Evolutionary conservation across 2,888 invertebrate genomes (phyloP).

Genomic region (Stenoptilia bipunctidactyla): DNA sequence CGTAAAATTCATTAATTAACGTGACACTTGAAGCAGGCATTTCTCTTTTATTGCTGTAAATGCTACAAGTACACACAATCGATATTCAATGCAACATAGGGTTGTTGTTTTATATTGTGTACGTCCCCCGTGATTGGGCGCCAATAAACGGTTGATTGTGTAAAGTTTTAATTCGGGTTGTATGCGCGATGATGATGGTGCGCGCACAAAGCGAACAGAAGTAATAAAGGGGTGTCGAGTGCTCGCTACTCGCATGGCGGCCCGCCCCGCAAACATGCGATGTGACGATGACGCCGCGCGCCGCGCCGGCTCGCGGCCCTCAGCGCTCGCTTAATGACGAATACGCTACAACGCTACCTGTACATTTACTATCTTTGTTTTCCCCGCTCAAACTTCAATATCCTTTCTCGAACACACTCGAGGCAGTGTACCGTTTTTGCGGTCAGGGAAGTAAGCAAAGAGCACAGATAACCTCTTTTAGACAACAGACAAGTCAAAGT

Average conservation of each 20-base stretch:
- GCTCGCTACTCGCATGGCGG: slow-evolving; percentile 32
- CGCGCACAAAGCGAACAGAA: slow-evolving; percentile 51
- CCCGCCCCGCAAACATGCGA: slow-evolving; percentile 9
- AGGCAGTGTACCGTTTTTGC: not conserved
- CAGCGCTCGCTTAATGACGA: slow-evolving; percentile 7
- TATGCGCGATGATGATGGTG: slow-evolving; percentile 48
- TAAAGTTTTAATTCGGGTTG: slow-evolving; percentile 55
- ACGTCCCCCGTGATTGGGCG: slow-evolving; percentile 30
- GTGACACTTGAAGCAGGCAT: too few species aligned
- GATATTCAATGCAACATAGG: too few species aligned
- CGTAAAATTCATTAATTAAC: too few species aligned
- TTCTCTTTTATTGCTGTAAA: too few species aligned
- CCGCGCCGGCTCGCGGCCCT: too few species aligned
- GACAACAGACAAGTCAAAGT: slow-evolving; percentile 60
- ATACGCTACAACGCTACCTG: too few species aligned
- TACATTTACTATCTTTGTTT: too few species aligned
- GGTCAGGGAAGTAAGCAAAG: slow-evolving; percentile 26
- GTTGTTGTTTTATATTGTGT: too few species aligned
- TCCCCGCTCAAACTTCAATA: slow-evolving; percentile 2
- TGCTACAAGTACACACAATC: too few species aligned
- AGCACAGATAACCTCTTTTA: slow-evolving; percentile 39
- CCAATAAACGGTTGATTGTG: slow-evolving; percentile 28
- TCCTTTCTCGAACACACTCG: slow-evolving; percentile 11
- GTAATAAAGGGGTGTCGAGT: slow-evolving; percentile 64
- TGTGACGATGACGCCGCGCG: too few species aligned